Evolutionary conservation across 1,140 invertebrate species (phyloP).

Genomic region (Pentalonia nigronervosa): DNA sequence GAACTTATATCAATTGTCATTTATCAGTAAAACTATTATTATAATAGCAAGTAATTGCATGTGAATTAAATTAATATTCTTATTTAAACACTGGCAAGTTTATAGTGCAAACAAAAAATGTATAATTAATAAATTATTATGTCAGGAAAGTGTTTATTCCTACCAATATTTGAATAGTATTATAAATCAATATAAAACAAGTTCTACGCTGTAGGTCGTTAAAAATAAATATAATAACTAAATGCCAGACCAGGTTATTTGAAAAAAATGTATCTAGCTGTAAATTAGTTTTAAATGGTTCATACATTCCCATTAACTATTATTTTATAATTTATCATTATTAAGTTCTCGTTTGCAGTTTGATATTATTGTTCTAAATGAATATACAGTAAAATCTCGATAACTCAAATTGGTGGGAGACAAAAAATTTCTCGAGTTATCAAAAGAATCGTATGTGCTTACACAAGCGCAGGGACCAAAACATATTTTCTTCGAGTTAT

Average conservation of each 20-base stretch:
- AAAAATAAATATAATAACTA: not conserved
- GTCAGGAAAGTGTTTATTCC: not conserved
- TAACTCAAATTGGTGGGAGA: too few relatives aligned
- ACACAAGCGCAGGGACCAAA: too few relatives aligned
- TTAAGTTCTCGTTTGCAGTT: not conserved
- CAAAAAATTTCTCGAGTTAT: too few relatives aligned
- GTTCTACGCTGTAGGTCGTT: not conserved
- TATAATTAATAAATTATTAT: not conserved
- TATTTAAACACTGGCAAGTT: not conserved
- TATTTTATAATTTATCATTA: not conserved
- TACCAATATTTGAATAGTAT: not conserved
- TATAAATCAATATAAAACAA: not conserved
- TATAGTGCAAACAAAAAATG: not conserved
- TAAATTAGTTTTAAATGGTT: not conserved
- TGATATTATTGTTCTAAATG: not conserved
- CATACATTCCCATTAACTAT: not conserved
- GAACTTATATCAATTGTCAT: too few relatives aligned
- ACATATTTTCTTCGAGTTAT: too few relatives aligned
- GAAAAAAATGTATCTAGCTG: not conserved
- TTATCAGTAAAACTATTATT: too few relatives aligned
- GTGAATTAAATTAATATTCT: not conserved
- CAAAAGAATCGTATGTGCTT: too few relatives aligned
- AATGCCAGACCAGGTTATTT: too few relatives aligned
- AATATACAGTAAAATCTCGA: not conserved
- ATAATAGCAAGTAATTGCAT: not conserved